phyloP scores from a whole-genome alignment of 2,888 invertebrate species.

The Eupithecia insigniata region DNA sequence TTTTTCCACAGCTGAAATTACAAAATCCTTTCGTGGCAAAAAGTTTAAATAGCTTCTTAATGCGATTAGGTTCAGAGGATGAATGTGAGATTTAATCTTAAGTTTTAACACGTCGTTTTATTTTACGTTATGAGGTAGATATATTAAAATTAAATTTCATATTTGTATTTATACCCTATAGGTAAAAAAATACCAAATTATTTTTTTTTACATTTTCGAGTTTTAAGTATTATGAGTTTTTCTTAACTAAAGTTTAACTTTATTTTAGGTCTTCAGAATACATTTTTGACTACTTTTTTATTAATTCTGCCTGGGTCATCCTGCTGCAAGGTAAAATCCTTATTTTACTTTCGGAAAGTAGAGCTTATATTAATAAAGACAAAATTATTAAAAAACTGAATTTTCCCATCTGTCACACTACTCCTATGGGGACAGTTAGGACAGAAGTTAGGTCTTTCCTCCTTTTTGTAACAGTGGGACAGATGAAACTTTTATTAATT shows the following conservation, averaged over 20 bases:
- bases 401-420: too few species aligned
- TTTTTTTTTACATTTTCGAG: too few species aligned
- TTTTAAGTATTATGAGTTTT: too few species aligned
- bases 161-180: neutral
- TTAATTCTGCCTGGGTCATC: neutral
- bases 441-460: too few species aligned
- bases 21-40: conserved; percentile 71
- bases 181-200: neutral
- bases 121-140: neutral
- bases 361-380: neutral
- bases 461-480: too few species aligned
- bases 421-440: too few species aligned
- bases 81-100: conserved; percentile 67
- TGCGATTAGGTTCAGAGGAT: conserved; percentile 70
- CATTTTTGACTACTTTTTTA: neutral
- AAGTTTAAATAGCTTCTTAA: conserved; percentile 80
- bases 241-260: too few species aligned
- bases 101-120: conserved; percentile 51
- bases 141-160: conserved; percentile 1
- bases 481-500: too few species aligned
- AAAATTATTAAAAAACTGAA: neutral
- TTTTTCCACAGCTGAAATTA: conserved; percentile 66
- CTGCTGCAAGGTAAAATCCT: neutral
- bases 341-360: neutral
- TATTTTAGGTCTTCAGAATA: neutral